A percentile compares a stretch with the other conserved stretches of the same genome.
Evolutionary conservation across 2,797 vertebrate genomes (phyloP).

Genomic region (Pantherophis alleghaniensis): DNA sequence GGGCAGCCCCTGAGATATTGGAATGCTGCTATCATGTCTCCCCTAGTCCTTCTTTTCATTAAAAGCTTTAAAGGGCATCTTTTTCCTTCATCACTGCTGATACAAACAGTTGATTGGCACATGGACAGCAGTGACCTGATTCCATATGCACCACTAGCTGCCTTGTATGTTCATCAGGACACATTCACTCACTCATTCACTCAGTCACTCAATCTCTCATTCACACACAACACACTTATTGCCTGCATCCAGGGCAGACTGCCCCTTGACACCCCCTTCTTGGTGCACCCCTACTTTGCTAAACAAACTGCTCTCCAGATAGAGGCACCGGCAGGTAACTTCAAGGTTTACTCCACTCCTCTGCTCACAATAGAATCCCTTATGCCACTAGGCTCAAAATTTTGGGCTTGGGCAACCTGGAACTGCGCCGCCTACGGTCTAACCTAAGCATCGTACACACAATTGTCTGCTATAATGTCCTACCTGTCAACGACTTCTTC

Average conservation of each 20-base stretch:
- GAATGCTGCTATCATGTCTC: not conserved
- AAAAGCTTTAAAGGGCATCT: not conserved
- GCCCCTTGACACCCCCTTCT: not conserved
- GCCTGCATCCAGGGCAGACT: not conserved
- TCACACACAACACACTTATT: not conserved
- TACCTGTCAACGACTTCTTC: too few species aligned
- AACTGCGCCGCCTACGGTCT: too few species aligned
- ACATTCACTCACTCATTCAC: too few species aligned
- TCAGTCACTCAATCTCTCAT: too few species aligned
- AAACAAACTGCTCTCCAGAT: not conserved
- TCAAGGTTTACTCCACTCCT: too few species aligned
- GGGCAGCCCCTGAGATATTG: not conserved
- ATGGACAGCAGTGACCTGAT: not conserved
- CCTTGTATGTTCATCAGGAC: not conserved
- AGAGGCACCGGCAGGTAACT: not conserved
- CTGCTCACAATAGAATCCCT: too few species aligned
- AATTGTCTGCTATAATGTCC: too few species aligned
- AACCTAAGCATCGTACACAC: too few species aligned
- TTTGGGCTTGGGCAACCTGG: too few species aligned
- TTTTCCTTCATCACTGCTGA: not conserved
- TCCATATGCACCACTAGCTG: not conserved
- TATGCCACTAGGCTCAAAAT: too few species aligned
- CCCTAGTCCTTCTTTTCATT: not conserved
- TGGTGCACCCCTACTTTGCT: not conserved
- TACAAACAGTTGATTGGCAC: not conserved